phyloP scores from a whole-genome alignment of 2,113 vertebrate species.

The Carassius gibelio region DNA sequence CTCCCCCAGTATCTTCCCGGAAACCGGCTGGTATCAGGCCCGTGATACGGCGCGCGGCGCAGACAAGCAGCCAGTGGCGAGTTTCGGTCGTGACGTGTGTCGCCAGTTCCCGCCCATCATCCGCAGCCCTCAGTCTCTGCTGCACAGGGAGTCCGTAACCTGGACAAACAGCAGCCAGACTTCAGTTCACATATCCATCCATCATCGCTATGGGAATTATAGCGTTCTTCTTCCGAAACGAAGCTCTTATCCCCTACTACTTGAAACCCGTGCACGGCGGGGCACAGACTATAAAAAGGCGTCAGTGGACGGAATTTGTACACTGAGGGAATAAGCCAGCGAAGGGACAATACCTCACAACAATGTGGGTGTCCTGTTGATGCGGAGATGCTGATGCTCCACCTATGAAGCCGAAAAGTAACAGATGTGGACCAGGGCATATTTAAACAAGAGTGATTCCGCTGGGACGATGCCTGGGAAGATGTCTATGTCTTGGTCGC shows the following conservation, averaged over 20 bases:
- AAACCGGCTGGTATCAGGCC: conserved; percentile 19
- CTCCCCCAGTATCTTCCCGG: conserved; percentile 24
- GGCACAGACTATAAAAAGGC: conserved; percentile 63
- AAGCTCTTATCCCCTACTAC: conserved; percentile 57
- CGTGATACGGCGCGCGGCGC: background rate
- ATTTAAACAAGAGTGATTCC: conserved; percentile 44
- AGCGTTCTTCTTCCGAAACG: conserved; percentile 52
- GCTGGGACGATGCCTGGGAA: conserved; percentile 49
- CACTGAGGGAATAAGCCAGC: conserved; percentile 47
- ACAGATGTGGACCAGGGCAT: conserved; percentile 56
- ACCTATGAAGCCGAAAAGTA: conserved; percentile 63
- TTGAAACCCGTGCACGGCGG: conserved; percentile 60
- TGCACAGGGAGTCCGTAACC: conserved; percentile 59
- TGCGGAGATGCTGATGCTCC: conserved; percentile 58
- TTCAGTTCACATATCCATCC: conserved; percentile 54
- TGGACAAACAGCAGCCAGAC: conserved; percentile 62
- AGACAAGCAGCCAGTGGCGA: conserved; percentile 40
- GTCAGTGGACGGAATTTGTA: conserved; percentile 46
- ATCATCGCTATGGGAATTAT: conserved; percentile 74
- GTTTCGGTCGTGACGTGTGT: conserved; percentile 52
- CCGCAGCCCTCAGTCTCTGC: conserved; percentile 55
- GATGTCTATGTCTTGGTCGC: conserved; percentile 63
- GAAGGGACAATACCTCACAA: conserved; percentile 47
- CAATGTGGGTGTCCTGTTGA: conserved; percentile 53
- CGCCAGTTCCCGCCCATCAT: conserved; percentile 60